Evolutionary conservation across 2,888 invertebrate genomes (phyloP).

Genomic region (Pristionchus japonicus): DNA sequence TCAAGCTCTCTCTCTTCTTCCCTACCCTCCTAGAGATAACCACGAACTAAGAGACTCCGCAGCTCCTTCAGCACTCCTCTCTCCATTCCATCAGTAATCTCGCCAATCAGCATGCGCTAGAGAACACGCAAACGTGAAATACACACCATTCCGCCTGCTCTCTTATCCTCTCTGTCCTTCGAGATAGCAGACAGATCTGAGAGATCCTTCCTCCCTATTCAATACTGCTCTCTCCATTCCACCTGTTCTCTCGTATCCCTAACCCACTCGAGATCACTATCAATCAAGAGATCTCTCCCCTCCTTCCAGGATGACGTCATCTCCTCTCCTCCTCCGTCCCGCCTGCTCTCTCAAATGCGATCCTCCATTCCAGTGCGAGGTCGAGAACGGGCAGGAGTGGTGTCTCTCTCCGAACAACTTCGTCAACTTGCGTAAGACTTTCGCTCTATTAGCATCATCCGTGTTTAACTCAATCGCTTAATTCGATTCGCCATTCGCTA

Average conservation of each 20-base stretch:
- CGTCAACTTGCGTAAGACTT: too few relatives aligned
- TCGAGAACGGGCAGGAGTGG: background rate
- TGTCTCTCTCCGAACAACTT: too few relatives aligned
- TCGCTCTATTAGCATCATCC: too few relatives aligned
- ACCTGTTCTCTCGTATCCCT: background rate
- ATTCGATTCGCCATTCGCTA: too few relatives aligned
- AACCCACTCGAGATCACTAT: background rate
- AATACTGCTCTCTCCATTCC: background rate
- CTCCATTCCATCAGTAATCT: too few relatives aligned
- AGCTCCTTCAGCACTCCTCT: too few relatives aligned
- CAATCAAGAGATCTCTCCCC: background rate
- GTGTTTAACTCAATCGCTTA: too few relatives aligned
- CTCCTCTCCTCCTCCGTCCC: background rate
- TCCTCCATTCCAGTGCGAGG: background rate
- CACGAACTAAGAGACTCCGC: too few relatives aligned
- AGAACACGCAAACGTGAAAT: too few relatives aligned
- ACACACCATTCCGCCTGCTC: background rate
- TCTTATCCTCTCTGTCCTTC: background rate
- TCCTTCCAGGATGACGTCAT: conserved; percentile 17
- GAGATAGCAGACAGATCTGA: background rate
- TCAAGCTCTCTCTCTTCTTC: too few relatives aligned
- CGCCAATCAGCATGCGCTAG: too few relatives aligned
- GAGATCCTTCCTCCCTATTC: background rate
- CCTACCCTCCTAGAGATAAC: too few relatives aligned
- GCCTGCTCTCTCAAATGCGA: conserved; percentile 29